Base-by-base conservation (phyloP, 2,888 invertebrate species). In the Calliopum simillimum region DNA sequence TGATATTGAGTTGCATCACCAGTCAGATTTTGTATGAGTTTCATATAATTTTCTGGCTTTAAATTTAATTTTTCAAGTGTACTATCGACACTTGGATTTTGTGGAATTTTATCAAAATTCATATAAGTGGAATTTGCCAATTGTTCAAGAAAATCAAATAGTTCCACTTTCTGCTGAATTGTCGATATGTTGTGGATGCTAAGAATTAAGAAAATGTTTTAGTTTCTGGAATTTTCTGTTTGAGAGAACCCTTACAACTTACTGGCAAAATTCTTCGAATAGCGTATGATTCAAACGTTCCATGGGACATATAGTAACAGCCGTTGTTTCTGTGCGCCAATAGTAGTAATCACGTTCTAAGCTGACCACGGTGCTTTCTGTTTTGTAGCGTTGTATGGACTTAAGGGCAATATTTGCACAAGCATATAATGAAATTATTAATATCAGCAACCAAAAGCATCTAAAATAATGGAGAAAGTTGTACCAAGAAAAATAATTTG, bases 231-330 rank as follows among this genome's bases (percentile, higher is more conserved):
- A 2, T 16, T 44, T 2, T 4, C 6, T 25, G 16, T 23, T 47
- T n/a, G 21, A 25, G 2, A 13, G 23, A 33, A 2, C 12, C 21
- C 19, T 51, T 33, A 49, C 49, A 41, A 77, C 77, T 74, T 73
- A 85, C 85, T 75, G 69, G 62, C 81, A 83, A 75, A 80, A 85
- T 3, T 61, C 65, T 21, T 77, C 71, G 62, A 84, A 84, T 41
- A 76, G 77, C 0, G 65, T 55, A 2, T 49, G 47, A 71, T 79
- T 80, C 11, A 86, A 64, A 43, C 86, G 78, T 53, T 79, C 70
- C 81, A 84, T 80, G 8, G 85, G 86, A 46, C 86, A 86, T 70
- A 86, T 76, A 4, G 86, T 86, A 25, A 81, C 64, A 66, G 81
- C 81, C 2, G 86, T 83, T 47, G 85, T 71, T 0, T 84, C 80